These are phyloP conservation scores for Acanthoscelides obtectus DNA, from an alignment of 2,888 invertebrate genomes.

Conservation along the genomic window DNA sequence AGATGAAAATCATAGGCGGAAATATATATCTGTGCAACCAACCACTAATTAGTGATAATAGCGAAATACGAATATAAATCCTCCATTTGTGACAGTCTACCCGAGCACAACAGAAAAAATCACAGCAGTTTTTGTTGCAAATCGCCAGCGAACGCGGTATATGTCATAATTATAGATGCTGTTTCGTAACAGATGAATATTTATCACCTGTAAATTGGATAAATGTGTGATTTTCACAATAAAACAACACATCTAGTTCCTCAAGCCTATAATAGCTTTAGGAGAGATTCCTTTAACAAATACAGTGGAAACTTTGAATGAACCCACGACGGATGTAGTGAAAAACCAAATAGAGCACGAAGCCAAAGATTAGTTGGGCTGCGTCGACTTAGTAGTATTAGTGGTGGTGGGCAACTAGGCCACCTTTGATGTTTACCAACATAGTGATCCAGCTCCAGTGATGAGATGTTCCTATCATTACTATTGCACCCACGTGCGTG, in stretches of 20 bases:
- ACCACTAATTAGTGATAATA: conserved; percentile 15
- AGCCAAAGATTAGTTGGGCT: too few relatives aligned
- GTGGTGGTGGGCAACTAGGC: too few relatives aligned
- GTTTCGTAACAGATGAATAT: background rate
- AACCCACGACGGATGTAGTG: too few relatives aligned
- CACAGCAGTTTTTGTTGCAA: background rate
- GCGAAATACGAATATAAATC: conserved; percentile 17
- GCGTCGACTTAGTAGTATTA: too few relatives aligned
- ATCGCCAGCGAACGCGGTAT: background rate
- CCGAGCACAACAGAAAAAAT: background rate
- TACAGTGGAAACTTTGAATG: too few relatives aligned
- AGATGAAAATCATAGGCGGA: conserved; percentile 13
- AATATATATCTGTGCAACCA: conserved; percentile 7
- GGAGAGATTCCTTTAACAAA: too few relatives aligned
- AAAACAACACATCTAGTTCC: background rate
- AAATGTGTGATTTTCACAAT: background rate
- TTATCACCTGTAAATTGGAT: background rate
- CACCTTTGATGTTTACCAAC: too few relatives aligned
- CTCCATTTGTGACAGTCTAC: conserved; percentile 16
- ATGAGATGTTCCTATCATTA: too few relatives aligned
- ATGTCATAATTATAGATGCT: background rate
- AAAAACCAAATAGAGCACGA: too few relatives aligned
- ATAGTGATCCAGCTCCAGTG: too few relatives aligned
- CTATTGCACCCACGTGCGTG: too few relatives aligned
- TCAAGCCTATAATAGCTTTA: too few relatives aligned